Conservation (phyloP, 1,140 invertebrate species). For the Drosophila lacertosa region DNA sequence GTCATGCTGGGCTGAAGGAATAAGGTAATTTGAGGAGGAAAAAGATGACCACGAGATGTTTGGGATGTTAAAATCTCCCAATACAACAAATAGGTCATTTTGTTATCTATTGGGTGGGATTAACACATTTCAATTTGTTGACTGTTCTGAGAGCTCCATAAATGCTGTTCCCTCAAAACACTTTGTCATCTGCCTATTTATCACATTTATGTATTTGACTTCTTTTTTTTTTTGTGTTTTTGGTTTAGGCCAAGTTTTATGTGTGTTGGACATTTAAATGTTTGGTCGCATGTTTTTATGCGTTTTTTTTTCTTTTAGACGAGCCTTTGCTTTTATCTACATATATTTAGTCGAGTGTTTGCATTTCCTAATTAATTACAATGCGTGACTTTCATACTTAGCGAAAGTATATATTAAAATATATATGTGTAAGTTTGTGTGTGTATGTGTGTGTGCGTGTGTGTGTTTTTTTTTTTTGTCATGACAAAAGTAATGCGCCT, state of each 20-base stretch:
- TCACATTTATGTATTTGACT: slow-evolving; percentile 14
- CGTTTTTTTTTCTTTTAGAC: slow-evolving; percentile 27
- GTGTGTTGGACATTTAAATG: slow-evolving; percentile 26
- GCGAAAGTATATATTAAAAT: slow-evolving; percentile 34
- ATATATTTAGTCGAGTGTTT: slow-evolving; percentile 69
- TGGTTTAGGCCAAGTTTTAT: neutral
- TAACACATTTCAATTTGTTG: slow-evolving; percentile 17
- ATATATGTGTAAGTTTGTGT: neutral
- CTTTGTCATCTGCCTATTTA: slow-evolving; percentile 1
- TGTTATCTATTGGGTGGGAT: slow-evolving; percentile 18
- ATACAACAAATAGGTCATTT: neutral
- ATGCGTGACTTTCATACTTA: slow-evolving; percentile 72
- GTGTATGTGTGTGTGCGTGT: neutral
- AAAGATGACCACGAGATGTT: no score
- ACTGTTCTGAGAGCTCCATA: slow-evolving; percentile 4
- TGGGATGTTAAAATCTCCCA: no score
- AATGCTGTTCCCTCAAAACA: neutral
- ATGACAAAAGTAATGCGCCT: neutral
- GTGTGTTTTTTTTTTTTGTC: slow-evolving; percentile 25
- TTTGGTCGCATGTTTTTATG: slow-evolving; percentile 18
- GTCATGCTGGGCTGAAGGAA: no score
- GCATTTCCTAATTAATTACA: slow-evolving; percentile 77
- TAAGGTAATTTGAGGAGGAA: no score
- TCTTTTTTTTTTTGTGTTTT: neutral
- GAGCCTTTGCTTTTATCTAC: slow-evolving; percentile 50